Evolutionary conservation across 2,888 invertebrate genomes (phyloP), one percentile per base, ranked within the genome.

Genomic region (Scotopteryx bipunctaria): DNA sequence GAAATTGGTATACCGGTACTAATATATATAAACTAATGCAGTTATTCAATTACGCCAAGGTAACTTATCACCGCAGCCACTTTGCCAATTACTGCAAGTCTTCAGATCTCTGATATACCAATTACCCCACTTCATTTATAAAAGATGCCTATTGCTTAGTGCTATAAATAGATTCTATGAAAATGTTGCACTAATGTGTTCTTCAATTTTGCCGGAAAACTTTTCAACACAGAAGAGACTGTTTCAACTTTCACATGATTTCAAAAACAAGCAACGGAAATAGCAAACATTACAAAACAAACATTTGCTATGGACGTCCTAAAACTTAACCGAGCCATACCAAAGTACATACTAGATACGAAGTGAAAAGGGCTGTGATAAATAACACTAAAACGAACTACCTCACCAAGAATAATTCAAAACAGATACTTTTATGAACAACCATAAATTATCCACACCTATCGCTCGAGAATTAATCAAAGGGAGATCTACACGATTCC

Each of bases 401-500:
- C n/a, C n/a, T n/a, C 49, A 51, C 29, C 0, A 47, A 47, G 41
- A 54, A 46, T 27, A 29, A 42, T 51, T 31, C 40, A 23, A 55
- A 56, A 40, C 27, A 48, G 42, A 42, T 45, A 46, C 57, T 31
- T 44, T 29, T 23, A 19, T 46, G 54, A 54, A 40, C 41, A 58
- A 56, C 50, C 21, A 47, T 52, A 51, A 56, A 9, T 61, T 54
- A 46, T 36, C 43, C 43, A 31, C 45, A 36, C 32, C 41, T 49
- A 52, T 44, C 54, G 46, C 46, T 53, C 40, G 41, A 31, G 32
- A 41, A 58, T 55, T 55, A 52, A 61, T 59, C 52, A 48, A n/a
- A n/a, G 19, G 29, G 16, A 15, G 8, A 19, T 23, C 16, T 41
- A 23, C 33, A 14, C 49, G 33, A 32, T 16, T 29, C 33, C 36